Percentiles rank a stretch among this genome's conserved stretches.
These are phyloP conservation scores for Acanthiza pusilla DNA, from an alignment of 2,797 vertebrate genomes.

Conservation along the genomic window DNA sequence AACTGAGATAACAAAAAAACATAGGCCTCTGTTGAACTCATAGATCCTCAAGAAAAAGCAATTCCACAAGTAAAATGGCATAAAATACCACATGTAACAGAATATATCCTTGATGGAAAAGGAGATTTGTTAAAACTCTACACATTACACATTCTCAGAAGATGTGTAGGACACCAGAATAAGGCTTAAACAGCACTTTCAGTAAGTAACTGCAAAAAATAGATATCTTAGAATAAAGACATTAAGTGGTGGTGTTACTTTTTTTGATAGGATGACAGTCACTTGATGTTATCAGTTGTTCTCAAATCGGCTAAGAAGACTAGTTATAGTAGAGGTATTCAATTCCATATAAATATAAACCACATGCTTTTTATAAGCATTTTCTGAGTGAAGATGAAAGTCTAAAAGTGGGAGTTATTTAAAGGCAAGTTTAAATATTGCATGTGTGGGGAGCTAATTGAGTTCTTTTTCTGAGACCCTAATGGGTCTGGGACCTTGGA, in stretches of 20 bases:
- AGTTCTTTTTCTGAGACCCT: not conserved
- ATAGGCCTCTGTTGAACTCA: not conserved
- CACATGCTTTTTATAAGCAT: not conserved
- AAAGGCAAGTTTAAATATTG: not conserved
- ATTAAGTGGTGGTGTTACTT: not conserved
- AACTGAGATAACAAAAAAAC: not conserved
- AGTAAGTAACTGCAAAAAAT: not conserved
- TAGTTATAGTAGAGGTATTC: not conserved
- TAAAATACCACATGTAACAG: not conserved
- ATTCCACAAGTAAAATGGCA: not conserved
- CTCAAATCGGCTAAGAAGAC: not conserved
- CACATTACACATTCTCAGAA: not conserved
- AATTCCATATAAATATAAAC: not conserved
- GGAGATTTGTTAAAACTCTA: not conserved
- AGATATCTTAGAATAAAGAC: not conserved
- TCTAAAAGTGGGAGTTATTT: not conserved
- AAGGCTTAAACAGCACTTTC: conserved; percentile 1
- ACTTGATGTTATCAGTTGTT: not conserved
- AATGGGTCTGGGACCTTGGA: not conserved
- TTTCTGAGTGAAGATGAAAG: not conserved
- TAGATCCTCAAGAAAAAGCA: not conserved
- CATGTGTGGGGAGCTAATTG: not conserved
- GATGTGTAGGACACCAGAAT: not conserved
- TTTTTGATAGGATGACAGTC: not conserved
- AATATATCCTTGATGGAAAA: not conserved